phyloP scores from a whole-genome alignment of 2,888 invertebrate genomes.

The Tridacna crocea region DNA sequence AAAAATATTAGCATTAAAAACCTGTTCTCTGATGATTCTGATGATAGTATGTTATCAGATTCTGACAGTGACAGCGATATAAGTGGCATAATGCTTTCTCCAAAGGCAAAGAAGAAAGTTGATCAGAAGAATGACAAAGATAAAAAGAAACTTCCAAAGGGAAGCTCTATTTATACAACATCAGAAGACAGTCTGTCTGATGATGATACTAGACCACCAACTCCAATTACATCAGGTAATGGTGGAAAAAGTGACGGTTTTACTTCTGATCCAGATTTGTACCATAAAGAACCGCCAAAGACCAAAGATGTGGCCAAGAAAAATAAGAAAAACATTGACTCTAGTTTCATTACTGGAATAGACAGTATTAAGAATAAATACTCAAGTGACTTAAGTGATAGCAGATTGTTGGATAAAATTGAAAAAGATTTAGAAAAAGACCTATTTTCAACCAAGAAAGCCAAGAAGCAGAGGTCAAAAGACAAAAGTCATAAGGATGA shows the following conservation, averaged over 20 bases:
- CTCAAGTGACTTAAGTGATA: slow-evolving; percentile 14
- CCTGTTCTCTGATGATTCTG: slow-evolving; percentile 65
- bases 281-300: slow-evolving; percentile 33
- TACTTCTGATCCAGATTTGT: slow-evolving; percentile 50
- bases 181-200: slow-evolving; percentile 64
- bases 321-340: slow-evolving; percentile 41
- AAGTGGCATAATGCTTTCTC: slow-evolving; percentile 53
- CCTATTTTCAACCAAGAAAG: slow-evolving; percentile 37
- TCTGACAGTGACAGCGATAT: slow-evolving; percentile 63
- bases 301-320: slow-evolving; percentile 33
- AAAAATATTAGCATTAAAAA: slow-evolving; percentile 58
- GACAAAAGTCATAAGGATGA: slow-evolving; percentile 54
- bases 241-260: slow-evolving; percentile 58
- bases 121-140: slow-evolving; percentile 38
- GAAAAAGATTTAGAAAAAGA: slow-evolving; percentile 8
- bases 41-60: slow-evolving; percentile 55
- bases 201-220: slow-evolving; percentile 51
- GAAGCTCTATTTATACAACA: slow-evolving; percentile 61
- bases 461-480: slow-evolving; percentile 53
- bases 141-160: slow-evolving; percentile 60
- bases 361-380: slow-evolving; percentile 32
- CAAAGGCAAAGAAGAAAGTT: slow-evolving; percentile 54
- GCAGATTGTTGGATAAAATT: slow-evolving; percentile 25
- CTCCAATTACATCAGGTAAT: slow-evolving; percentile 48
- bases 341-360: slow-evolving; percentile 50